These are phyloP conservation scores for Sarotherodon lohbergeri DNA, from an alignment of 2,113 vertebrate genomes.

Conservation along the genomic window DNA sequence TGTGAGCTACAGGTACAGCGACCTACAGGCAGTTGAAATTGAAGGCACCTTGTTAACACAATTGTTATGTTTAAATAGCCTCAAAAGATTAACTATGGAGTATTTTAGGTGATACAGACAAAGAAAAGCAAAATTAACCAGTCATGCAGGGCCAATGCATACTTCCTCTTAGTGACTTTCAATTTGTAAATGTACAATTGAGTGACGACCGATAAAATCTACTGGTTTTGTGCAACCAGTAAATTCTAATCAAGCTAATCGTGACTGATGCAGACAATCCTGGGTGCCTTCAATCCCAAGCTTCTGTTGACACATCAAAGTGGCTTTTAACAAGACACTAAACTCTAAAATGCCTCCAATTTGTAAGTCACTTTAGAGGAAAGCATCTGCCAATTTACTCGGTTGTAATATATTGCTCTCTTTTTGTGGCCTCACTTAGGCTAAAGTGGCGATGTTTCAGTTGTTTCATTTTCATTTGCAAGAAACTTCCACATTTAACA, in stretches of 20 bases:
- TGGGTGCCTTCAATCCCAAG: background rate
- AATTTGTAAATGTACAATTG: background rate
- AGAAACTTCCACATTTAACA: background rate
- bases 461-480: background rate
- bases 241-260: background rate
- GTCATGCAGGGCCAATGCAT: background rate
- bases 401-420: background rate
- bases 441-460: background rate
- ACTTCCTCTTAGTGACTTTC: background rate
- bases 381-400: background rate
- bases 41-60: background rate
- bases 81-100: background rate
- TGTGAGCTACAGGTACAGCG: background rate
- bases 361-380: background rate
- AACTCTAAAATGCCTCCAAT: background rate
- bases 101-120: background rate
- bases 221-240: background rate
- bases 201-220: background rate
- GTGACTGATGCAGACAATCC: background rate
- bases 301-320: background rate
- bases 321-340: background rate
- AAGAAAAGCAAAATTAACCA: background rate
- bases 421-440: background rate
- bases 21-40: background rate
- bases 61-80: background rate